phyloP scores from a whole-genome alignment of 2,888 invertebrate species.

The Phorcus lineatus region DNA sequence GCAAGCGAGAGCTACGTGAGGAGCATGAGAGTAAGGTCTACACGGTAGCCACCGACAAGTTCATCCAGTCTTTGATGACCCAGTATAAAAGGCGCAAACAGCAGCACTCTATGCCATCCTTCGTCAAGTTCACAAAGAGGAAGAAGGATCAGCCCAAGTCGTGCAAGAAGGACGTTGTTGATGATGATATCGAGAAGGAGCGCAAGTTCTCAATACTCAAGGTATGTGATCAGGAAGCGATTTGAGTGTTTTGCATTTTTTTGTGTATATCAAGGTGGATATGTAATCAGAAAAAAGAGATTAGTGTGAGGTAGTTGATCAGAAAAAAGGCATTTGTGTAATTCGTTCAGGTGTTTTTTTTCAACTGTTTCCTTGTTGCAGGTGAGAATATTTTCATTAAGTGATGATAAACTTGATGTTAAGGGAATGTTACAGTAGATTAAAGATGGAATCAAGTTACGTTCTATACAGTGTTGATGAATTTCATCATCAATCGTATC shows the following conservation, averaged over 20 bases:
- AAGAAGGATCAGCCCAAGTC: conserved; percentile 25
- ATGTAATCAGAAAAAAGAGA: too few relatives aligned
- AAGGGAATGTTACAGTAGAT: too few relatives aligned
- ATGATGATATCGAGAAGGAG: conserved; percentile 83
- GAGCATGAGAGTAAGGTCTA: conserved; percentile 74
- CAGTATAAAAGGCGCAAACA: conserved; percentile 79
- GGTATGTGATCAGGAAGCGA: conserved; percentile 77
- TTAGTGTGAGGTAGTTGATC: too few relatives aligned
- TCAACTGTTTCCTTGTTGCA: neutral
- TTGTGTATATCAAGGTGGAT: too few relatives aligned
- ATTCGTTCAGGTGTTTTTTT: neutral
- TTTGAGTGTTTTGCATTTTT: too few relatives aligned
- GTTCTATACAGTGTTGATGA: too few relatives aligned
- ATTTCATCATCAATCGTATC: too few relatives aligned
- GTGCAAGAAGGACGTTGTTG: conserved; percentile 56
- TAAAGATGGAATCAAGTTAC: too few relatives aligned
- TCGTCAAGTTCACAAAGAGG: conserved; percentile 52
- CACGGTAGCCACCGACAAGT: conserved; percentile 76
- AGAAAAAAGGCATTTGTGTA: too few relatives aligned
- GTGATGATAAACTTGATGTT: too few relatives aligned
- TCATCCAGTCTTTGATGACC: conserved; percentile 76
- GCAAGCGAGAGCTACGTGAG: conserved; percentile 63
- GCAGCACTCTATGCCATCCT: conserved; percentile 76
- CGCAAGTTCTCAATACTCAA: conserved; percentile 88
- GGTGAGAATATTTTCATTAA: too few relatives aligned